These are phyloP conservation scores for Dryococelus australis DNA, from an alignment of 2,888 invertebrate genomes.

Conservation along the genomic window DNA sequence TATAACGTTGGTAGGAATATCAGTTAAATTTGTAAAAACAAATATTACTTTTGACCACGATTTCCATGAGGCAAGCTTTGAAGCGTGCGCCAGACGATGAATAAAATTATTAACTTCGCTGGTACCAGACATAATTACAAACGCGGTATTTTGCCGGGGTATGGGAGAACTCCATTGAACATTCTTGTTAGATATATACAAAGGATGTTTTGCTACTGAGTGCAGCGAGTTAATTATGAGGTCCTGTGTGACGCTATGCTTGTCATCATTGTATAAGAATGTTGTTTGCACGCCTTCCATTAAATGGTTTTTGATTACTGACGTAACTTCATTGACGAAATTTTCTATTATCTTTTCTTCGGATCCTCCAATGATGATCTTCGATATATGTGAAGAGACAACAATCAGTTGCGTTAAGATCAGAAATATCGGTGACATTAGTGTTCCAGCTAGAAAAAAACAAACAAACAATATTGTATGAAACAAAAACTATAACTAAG, in stretches of 20 bases:
- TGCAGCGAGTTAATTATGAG: not conserved
- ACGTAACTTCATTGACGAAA: not conserved
- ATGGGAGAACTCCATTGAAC: not conserved
- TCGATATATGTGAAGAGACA: not conserved
- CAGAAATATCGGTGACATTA: no score
- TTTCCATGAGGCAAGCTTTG: not conserved
- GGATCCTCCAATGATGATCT: not conserved
- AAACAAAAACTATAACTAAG: no score
- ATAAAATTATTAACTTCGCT: not conserved
- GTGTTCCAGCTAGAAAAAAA: no score
- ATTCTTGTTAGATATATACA: not conserved
- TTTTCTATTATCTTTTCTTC: not conserved
- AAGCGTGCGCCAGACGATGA: not conserved
- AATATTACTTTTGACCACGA: not conserved
- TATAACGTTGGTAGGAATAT: not conserved
- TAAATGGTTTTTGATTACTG: not conserved
- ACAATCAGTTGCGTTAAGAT: not conserved
- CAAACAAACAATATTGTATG: no score
- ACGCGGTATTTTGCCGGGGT: not conserved
- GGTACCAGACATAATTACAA: not conserved
- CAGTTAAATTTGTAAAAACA: not conserved
- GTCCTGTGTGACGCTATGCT: not conserved
- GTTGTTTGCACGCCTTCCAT: not conserved
- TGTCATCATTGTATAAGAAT: not conserved
- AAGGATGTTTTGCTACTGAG: not conserved